Evolutionary conservation across 1,140 invertebrate species (phyloP).

Genomic region (Magallana angulata): DNA sequence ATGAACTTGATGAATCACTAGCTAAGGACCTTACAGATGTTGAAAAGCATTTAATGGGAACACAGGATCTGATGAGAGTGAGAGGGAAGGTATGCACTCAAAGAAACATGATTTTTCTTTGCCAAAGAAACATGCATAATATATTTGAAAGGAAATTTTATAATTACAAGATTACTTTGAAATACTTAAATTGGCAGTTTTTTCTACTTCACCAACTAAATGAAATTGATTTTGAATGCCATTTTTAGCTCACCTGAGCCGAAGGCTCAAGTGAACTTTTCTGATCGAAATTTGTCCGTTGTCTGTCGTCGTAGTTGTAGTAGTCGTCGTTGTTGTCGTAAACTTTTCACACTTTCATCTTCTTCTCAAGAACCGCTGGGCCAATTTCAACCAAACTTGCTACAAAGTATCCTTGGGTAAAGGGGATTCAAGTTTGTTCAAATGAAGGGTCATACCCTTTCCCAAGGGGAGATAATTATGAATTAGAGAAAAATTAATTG

Average conservation of each 20-base stretch:
- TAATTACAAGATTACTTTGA: slow-evolving; percentile 6
- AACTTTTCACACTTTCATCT: too few species aligned
- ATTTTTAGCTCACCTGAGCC: slow-evolving; percentile 6
- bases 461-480: too few species aligned
- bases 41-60: slow-evolving; percentile 41
- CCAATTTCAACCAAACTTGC: too few species aligned
- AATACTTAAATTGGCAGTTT: neutral
- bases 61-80: slow-evolving; percentile 44
- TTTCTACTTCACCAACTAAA: neutral
- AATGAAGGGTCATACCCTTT: too few species aligned
- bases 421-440: too few species aligned
- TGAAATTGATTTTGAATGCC: slow-evolving; percentile 18
- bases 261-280: too few species aligned
- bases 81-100: slow-evolving; percentile 43
- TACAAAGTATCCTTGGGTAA: too few species aligned
- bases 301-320: slow-evolving; percentile 6
- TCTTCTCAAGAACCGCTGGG: neutral
- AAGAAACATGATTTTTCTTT: neutral
- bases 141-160: neutral
- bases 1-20: slow-evolving; percentile 46
- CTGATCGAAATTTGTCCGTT: neutral
- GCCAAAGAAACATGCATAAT: slow-evolving; percentile 3
- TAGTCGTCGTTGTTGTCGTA: neutral
- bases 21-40: slow-evolving; percentile 34
- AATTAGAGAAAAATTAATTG: too few species aligned